Evolutionary conservation across 1,140 invertebrate species (phyloP).

Genomic region (Sitodiplosis mosellana): DNA sequence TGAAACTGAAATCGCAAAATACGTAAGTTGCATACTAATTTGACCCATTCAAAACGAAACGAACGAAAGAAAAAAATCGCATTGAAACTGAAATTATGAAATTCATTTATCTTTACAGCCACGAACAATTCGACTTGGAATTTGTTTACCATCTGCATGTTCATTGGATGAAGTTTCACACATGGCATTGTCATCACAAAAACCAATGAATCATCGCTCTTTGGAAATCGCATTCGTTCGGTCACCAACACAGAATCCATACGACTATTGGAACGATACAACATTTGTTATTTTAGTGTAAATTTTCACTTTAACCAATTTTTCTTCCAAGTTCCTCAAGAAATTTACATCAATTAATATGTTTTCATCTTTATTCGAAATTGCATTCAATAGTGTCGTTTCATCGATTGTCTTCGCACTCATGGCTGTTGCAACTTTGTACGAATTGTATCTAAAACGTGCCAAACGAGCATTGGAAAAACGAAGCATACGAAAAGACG

Average conservation of each 20-base stretch:
- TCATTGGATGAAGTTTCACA: slow-evolving; percentile 34
- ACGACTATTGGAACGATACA: slow-evolving; percentile 42
- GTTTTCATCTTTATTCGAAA: background rate
- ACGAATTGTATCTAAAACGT: slow-evolving; percentile 33
- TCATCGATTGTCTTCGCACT: slow-evolving; percentile 32
- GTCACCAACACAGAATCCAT: slow-evolving; percentile 41
- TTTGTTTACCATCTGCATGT: slow-evolving; percentile 53
- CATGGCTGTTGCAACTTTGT: slow-evolving; percentile 38
- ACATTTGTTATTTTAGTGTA: slow-evolving; percentile 54
- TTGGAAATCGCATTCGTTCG: slow-evolving; percentile 35
- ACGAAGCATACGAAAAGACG: slow-evolving; percentile 15
- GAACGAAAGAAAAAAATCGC: too few species aligned
- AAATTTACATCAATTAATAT: background rate
- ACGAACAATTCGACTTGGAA: slow-evolving; percentile 42
- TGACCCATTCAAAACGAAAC: too few species aligned
- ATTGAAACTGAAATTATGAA: slow-evolving; percentile 25
- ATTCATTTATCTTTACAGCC: slow-evolving; percentile 25
- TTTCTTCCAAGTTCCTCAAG: background rate
- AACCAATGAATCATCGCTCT: slow-evolving; percentile 23
- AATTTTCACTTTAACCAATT: slow-evolving; percentile 14
- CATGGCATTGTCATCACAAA: slow-evolving; percentile 33
- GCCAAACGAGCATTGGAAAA: slow-evolving; percentile 18
- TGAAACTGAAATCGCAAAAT: slow-evolving; percentile 21
- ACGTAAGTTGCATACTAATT: too few species aligned
- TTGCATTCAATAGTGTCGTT: slow-evolving; percentile 31